Conservation (phyloP, 2,888 invertebrate genomes). For the Cerceris rybyensis region DNA sequence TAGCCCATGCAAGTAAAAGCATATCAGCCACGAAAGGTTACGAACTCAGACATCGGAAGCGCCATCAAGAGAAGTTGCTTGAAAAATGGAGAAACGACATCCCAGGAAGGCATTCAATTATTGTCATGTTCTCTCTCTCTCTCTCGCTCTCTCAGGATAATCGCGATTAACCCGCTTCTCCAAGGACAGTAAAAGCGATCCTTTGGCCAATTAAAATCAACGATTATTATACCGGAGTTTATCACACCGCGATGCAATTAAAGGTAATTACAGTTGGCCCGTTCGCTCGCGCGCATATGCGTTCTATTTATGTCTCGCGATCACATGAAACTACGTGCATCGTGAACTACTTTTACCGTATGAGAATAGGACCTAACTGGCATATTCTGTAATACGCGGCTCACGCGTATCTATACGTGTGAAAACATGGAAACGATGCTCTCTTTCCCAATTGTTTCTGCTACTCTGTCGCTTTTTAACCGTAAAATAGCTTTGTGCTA, state of each 20-base stretch:
- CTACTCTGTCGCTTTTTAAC: slow-evolving; percentile 6
- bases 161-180: slow-evolving; percentile 42
- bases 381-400: background rate
- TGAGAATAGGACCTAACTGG: slow-evolving; percentile 12
- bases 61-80: background rate
- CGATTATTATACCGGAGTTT: slow-evolving; percentile 54
- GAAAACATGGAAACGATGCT: background rate
- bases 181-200: slow-evolving; percentile 45
- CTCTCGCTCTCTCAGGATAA: background rate
- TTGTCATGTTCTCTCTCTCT: background rate
- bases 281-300: background rate
- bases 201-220: slow-evolving; percentile 67
- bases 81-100: slow-evolving; percentile 1
- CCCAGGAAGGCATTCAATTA: slow-evolving; percentile 25
- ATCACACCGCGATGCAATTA: slow-evolving; percentile 62
- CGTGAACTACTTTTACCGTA: slow-evolving; percentile 64
- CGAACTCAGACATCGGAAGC: background rate
- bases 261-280: slow-evolving; percentile 58
- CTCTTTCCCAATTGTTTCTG: slow-evolving; percentile 20
- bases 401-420: background rate
- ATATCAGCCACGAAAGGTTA: background rate
- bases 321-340: slow-evolving; percentile 64
- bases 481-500: slow-evolving; percentile 20
- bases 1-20: no score
- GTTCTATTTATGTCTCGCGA: slow-evolving; percentile 60